Conservation (phyloP, 2,888 invertebrate species). For the Dichetophora obliterata region DNA sequence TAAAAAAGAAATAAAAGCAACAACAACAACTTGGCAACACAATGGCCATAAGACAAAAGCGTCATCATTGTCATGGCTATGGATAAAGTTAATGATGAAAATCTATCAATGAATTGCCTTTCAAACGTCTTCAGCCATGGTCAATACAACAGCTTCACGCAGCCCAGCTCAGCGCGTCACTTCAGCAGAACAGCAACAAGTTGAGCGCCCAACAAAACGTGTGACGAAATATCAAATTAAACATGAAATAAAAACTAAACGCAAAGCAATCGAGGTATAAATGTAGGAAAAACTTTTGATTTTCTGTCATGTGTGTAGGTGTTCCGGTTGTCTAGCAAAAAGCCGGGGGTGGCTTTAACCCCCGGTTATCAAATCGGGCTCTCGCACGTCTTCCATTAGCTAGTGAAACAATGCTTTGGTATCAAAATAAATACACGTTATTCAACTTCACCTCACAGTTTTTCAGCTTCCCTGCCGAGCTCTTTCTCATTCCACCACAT, state of each 20-base stretch:
- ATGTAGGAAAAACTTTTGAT: not conserved
- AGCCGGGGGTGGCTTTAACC: slow-evolving; percentile 19
- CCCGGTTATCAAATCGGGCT: not conserved
- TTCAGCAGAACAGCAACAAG: slow-evolving; percentile 21
- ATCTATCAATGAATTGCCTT: slow-evolving; percentile 11
- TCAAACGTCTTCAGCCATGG: not conserved
- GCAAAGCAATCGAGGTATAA: not conserved
- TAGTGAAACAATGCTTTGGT: not conserved
- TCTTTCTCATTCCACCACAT: not conserved
- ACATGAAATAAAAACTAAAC: not conserved
- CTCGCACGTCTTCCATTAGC: not conserved
- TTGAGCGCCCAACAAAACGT: slow-evolving; percentile 11
- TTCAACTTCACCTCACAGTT: slow-evolving; percentile 23
- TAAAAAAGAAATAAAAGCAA: not conserved
- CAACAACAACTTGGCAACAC: not conserved
- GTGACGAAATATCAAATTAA: not conserved
- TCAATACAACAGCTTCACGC: too few relatives aligned
- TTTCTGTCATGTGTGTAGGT: slow-evolving; percentile 22
- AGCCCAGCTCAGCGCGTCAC: not conserved
- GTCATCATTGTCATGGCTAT: slow-evolving; percentile 21
- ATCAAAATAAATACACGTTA: not conserved
- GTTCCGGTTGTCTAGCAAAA: slow-evolving; percentile 38
- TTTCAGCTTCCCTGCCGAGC: not conserved
- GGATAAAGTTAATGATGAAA: slow-evolving; percentile 18
- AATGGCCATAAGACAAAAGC: slow-evolving; percentile 11